Percentiles rank a stretch among this genome's conserved stretches.
Conservation (phyloP, 2,888 invertebrate genomes). For the Himalopsyche kuldschensis region DNA sequence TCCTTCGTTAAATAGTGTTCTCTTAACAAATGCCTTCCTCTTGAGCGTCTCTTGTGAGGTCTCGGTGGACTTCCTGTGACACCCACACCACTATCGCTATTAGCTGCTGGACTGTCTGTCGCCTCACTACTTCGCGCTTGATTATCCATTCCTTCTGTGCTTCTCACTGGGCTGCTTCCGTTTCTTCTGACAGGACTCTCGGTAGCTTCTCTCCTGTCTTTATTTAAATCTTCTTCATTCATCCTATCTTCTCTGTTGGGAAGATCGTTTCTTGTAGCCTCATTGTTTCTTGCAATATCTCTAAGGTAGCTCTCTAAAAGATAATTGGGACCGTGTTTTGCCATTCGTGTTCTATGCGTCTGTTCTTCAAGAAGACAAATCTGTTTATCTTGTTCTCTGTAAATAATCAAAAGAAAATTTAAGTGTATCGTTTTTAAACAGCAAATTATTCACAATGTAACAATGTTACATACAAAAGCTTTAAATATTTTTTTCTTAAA, state of each 20-base stretch:
- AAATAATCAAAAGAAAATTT: conserved; percentile 10
- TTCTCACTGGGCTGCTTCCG: conserved; percentile 6
- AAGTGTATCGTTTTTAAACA: not conserved
- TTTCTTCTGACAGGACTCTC: conserved; percentile 12
- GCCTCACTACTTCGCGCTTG: conserved; percentile 35
- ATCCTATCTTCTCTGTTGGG: conserved; percentile 46
- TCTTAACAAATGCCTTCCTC: conserved; percentile 58
- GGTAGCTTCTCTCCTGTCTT: conserved; percentile 9
- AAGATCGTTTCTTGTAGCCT: conserved; percentile 17
- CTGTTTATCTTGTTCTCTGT: conserved; percentile 73
- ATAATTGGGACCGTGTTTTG: conserved; percentile 78
- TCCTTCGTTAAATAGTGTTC: conserved; percentile 61
- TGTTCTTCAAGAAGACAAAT: conserved; percentile 79
- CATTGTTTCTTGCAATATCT: conserved; percentile 36
- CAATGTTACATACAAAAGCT: not conserved
- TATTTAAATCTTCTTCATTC: conserved; percentile 43
- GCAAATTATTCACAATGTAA: not conserved
- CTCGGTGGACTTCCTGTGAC: conserved; percentile 66
- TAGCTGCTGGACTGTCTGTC: conserved; percentile 60
- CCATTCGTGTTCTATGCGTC: conserved; percentile 71
- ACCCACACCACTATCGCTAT: conserved; percentile 71
- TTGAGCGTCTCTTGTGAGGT: conserved; percentile 58
- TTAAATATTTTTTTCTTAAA: too few species aligned
- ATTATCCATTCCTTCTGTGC: conserved; percentile 30
- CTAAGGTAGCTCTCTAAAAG: conserved; percentile 75